Evolutionary conservation across 1,140 invertebrate genomes (phyloP), one percentile per base, ranked within the genome.

Genomic region (Hyposmocoma kahamanoa): DNA sequence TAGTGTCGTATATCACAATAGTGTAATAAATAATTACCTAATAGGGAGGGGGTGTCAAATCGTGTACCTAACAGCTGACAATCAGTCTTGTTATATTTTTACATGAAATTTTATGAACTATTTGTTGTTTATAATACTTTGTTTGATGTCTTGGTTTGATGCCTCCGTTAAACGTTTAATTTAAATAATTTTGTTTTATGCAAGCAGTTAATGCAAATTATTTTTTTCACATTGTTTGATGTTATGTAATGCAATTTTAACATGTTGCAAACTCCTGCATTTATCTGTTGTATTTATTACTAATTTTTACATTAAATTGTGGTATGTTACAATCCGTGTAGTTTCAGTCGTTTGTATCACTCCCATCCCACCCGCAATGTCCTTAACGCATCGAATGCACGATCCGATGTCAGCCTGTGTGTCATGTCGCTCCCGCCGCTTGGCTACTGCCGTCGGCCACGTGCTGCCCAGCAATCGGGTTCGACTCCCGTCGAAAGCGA

Each of bases 231-330:
- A 84, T 85, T 80, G 76, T 84, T 85, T 84, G 84, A 86, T 86
- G 83, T 87, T 87, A 87, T 86, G 82, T 85, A 81, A 86, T 85
- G 84, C 85, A 86, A 84, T 84, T 79, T 80, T 82, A 79, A 79
- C 80, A 77, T 80, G 72, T 85, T 86, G 83, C 83, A 83, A 85
- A 84, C 79, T 86, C 82, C 86, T 87, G 86, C 86, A 87, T 87
- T 87, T 87, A 87, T 87, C 82, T 87, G 82, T 87, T 87, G 86
- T 87, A 87, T 87, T 87, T 87, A 87, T 87, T 87, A 87, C 86
- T 87, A 87, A 87, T 87, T 87, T 87, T 87, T 87, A 87, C 86
- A 87, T 87, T 87, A 87, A 87, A 87, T 87, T 87, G 86, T 87
- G 84, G 80, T 87, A 87, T 87, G 86, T 87, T 87, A 87, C 86